Evolutionary conservation across 2,113 vertebrate species (phyloP).

Genomic region (Anolis carolinensis): DNA sequence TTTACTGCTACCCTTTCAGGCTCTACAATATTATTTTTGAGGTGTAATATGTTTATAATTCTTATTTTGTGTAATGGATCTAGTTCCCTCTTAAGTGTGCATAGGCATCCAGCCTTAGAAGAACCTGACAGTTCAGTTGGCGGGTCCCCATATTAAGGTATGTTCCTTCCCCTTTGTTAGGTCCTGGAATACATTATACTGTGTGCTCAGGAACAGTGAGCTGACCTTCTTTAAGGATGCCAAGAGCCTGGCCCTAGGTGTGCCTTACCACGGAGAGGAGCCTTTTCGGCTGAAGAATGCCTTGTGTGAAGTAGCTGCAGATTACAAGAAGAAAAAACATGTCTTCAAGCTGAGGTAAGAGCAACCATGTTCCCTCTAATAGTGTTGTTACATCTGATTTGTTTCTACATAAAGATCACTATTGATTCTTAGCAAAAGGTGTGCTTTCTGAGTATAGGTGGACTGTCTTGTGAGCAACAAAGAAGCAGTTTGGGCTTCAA

Average conservation of each 20-base stretch:
- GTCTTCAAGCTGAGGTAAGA: constrained; percentile 91
- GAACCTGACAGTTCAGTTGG: not conserved
- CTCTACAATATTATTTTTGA: too few species aligned
- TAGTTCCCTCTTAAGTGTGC: not conserved
- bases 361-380: not conserved
- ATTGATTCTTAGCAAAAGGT: not conserved
- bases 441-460: not conserved
- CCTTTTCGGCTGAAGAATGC: constrained; percentile 83
- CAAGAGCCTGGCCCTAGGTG: constrained; percentile 85
- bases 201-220: constrained; percentile 87
- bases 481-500: not conserved
- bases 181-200: constrained; percentile 95
- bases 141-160: not conserved
- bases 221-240: constrained; percentile 91
- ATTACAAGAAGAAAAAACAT: constrained; percentile 96
- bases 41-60: too few species aligned
- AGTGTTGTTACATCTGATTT: constrained; percentile 39
- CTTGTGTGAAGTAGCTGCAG: constrained; percentile 85
- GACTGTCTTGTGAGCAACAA: not conserved
- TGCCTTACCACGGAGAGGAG: constrained; percentile 89
- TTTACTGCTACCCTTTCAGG: too few species aligned
- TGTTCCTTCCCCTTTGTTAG: constrained; percentile 66
- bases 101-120: not conserved
- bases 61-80: not conserved
- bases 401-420: constrained; percentile 3